Base-by-base conservation (phyloP, 2,113 vertebrate genomes). In the Thunnus thynnus region DNA sequence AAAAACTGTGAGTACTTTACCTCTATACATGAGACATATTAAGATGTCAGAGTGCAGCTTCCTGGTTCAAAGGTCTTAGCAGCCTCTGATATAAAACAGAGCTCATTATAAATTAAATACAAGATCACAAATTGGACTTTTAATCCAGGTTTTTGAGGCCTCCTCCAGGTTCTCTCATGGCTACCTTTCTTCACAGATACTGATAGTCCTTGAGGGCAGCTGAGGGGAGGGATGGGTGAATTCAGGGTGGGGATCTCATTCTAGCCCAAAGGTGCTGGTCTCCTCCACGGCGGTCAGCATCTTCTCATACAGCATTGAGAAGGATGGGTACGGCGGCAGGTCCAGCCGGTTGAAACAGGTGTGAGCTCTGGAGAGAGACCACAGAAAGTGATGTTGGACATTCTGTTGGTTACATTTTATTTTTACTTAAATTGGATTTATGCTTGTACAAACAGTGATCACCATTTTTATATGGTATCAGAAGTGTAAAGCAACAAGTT, bases 321-420 rank as follows among this genome's bases (percentile, higher is more conserved):
- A 99, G 32, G 97, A 98, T 0, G 97, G 97, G 82, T 99, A 99
- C 0, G 97, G 97, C 2, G 97, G 97, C 63, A 99, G 96, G 88
- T 99, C 97, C 92, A 99, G 94, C 27, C 97, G 96, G 93, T 99
- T 99, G 88, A 99, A 99, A 80, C 97, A 99, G 51, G 97, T 99
- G 78, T 99, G 97, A 84, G 97, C 97, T 93, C 97, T 99, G 94
- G 3, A 86, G 16, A 72, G 30, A 83, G 20, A 75, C 2, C 6
- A 71, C 13, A 65, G 8, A 13, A 63, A 10, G 25, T 22, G 20
- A 54, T 25, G 4, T 46, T 3, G 32, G 3, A 57, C 13, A 20
- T 11, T 61, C 14, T 30, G 22, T 13, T 41, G 25, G 18, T 63
- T 63, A 4, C 8, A 16, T 36, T 13, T 63, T 62, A 36, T 62